These are phyloP conservation scores for Grapholita molesta DNA, from an alignment of 1,140 invertebrate genomes.

Conservation along the genomic window DNA sequence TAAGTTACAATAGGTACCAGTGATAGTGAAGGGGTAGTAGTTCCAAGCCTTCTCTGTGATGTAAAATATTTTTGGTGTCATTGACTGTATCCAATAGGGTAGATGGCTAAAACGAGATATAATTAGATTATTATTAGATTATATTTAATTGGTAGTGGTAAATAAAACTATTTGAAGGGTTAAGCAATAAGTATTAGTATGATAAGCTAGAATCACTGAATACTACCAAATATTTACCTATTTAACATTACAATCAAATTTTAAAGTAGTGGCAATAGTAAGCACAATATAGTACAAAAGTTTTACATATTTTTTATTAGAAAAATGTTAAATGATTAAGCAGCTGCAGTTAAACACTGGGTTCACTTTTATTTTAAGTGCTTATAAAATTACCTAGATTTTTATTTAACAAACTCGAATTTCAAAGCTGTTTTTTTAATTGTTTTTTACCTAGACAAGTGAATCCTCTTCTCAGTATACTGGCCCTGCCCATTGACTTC, in stretches of 20 bases:
- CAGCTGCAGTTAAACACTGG: too few species aligned
- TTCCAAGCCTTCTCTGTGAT: constrained; percentile 97
- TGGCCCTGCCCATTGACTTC: constrained; percentile 89
- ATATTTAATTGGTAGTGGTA: not conserved
- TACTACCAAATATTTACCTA: too few species aligned
- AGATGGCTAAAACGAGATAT: constrained; percentile 84
- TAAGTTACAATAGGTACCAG: constrained; percentile 81
- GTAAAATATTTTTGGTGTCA: constrained; percentile 94
- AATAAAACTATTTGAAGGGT: not conserved
- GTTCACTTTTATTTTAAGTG: not conserved
- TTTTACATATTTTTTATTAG: too few species aligned
- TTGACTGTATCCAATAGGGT: constrained; percentile 92
- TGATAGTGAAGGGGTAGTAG: constrained; percentile 95
- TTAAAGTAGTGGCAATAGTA: too few species aligned
- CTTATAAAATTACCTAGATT: not conserved
- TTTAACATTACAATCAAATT: too few species aligned
- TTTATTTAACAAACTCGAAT: not conserved
- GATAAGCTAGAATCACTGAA: too few species aligned
- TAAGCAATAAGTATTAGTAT: too few species aligned
- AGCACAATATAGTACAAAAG: too few species aligned
- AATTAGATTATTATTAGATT: constrained; percentile 17
- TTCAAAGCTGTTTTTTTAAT: not conserved
- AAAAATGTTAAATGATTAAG: too few species aligned
- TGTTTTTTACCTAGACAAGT: constrained; percentile 87
- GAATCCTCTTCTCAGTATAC: constrained; percentile 94